phyloP scores from a whole-genome alignment of 1,140 invertebrate species.

The Gryon sp. region DNA sequence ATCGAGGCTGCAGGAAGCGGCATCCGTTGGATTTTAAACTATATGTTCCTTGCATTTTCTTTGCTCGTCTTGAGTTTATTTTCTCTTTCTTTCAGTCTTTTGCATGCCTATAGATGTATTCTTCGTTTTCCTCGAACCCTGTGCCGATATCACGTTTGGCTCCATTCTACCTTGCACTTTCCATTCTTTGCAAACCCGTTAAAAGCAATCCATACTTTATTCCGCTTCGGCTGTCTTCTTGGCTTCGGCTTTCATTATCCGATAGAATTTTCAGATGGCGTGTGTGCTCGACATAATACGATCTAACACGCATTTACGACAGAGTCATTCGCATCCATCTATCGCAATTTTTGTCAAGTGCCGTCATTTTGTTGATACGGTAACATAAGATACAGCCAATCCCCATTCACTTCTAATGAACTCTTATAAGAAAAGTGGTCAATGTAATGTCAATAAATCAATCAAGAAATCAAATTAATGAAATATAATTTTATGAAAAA shows the following conservation, averaged over 20 bases:
- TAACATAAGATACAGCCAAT: no score
- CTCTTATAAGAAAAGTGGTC: no score
- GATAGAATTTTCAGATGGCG: slow-evolving; percentile 63
- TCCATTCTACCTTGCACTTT: slow-evolving; percentile 65
- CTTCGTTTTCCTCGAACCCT: slow-evolving; percentile 37
- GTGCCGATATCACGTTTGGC: slow-evolving; percentile 56
- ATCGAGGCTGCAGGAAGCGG: slow-evolving; percentile 64
- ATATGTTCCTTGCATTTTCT: slow-evolving; percentile 54
- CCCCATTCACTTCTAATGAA: no score
- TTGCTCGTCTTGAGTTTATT: slow-evolving; percentile 43
- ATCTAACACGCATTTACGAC: slow-evolving; percentile 56
- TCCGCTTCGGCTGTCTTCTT: slow-evolving; percentile 65
- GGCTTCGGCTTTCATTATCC: slow-evolving; percentile 66
- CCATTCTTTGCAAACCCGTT: slow-evolving; percentile 69
- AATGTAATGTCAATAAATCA: no score
- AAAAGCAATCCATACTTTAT: slow-evolving; percentile 74
- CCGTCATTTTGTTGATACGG: slow-evolving; percentile 30
- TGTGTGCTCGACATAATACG: slow-evolving; percentile 65
- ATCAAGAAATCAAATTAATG: no score
- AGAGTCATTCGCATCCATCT: slow-evolving; percentile 41
- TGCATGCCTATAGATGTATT: slow-evolving; percentile 45
- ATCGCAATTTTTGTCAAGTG: slow-evolving; percentile 51
- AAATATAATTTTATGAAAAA: no score
- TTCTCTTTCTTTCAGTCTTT: slow-evolving; percentile 42
- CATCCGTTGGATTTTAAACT: slow-evolving; percentile 44